Conservation (phyloP, 2,888 invertebrate genomes). For the Tetropium fuscum region DNA sequence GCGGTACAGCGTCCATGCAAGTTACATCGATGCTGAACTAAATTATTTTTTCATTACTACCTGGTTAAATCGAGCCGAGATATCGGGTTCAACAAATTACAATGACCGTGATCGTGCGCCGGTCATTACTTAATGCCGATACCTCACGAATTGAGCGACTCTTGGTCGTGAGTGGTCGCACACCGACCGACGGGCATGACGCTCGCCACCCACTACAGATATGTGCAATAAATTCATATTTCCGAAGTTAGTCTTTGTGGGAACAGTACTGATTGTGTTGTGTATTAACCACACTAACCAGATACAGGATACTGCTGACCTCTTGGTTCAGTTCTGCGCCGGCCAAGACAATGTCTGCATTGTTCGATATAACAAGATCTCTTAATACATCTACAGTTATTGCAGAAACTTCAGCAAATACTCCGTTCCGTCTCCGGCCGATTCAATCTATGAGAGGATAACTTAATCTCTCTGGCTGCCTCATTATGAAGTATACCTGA, state of each 20-base stretch:
- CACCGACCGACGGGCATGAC: constrained; percentile 59
- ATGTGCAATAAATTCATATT: constrained; percentile 64
- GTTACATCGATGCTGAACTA: constrained; percentile 46
- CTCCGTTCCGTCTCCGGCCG: constrained; percentile 36
- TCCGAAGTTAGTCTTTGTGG: constrained; percentile 57
- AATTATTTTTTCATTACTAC: constrained; percentile 60
- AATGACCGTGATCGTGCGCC: constrained; percentile 63
- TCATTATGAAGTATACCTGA: too few species aligned
- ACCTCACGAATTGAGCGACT: constrained; percentile 60
- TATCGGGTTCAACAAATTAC: constrained; percentile 63
- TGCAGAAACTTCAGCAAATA: constrained; percentile 43
- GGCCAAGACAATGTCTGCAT: constrained; percentile 58
- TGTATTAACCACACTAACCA: constrained; percentile 35
- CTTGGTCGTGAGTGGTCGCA: constrained; percentile 56
- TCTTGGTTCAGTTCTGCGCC: constrained; percentile 48
- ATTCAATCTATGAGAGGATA: background rate
- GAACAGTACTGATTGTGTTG: constrained; percentile 54
- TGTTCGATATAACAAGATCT: constrained; percentile 57
- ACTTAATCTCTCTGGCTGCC: too few species aligned
- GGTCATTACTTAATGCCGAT: constrained; percentile 64
- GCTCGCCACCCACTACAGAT: constrained; percentile 63
- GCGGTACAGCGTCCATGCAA: constrained; percentile 21
- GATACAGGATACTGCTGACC: constrained; percentile 46
- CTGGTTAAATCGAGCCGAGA: constrained; percentile 60
- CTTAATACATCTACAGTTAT: constrained; percentile 51